phyloP scores from a whole-genome alignment of 2,113 vertebrate species.

The Pseudopodoces humilis region DNA sequence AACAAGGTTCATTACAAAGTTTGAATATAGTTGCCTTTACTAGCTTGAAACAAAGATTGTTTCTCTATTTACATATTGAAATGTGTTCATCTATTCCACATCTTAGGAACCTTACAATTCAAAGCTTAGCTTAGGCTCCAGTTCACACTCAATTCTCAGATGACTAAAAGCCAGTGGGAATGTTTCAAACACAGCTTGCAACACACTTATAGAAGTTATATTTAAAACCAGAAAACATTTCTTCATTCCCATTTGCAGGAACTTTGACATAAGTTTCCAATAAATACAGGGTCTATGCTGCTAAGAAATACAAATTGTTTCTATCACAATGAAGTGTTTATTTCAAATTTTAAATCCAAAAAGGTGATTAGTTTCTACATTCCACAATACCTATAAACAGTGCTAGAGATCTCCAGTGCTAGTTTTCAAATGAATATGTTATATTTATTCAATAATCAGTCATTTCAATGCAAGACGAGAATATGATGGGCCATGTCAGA shows the following conservation, averaged over 20 bases:
- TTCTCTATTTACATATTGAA: background rate
- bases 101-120: background rate
- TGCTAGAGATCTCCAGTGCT: background rate
- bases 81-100: background rate
- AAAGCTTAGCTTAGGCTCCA: background rate
- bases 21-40: background rate
- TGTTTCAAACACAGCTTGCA: background rate
- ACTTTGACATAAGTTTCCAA: background rate
- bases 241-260: background rate
- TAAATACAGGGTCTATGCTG: background rate
- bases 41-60: background rate
- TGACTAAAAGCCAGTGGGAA: background rate
- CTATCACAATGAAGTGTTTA: background rate
- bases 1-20: background rate
- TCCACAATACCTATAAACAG: background rate
- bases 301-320: background rate
- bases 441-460: background rate
- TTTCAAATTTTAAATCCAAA: conserved; percentile 4
- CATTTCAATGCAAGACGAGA: conserved; percentile 18
- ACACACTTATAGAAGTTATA: background rate
- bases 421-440: background rate
- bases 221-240: background rate
- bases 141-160: background rate
- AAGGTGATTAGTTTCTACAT: background rate
- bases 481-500: background rate